Conservation (phyloP, 2,113 vertebrate species). For the Irena cyanogastra region DNA sequence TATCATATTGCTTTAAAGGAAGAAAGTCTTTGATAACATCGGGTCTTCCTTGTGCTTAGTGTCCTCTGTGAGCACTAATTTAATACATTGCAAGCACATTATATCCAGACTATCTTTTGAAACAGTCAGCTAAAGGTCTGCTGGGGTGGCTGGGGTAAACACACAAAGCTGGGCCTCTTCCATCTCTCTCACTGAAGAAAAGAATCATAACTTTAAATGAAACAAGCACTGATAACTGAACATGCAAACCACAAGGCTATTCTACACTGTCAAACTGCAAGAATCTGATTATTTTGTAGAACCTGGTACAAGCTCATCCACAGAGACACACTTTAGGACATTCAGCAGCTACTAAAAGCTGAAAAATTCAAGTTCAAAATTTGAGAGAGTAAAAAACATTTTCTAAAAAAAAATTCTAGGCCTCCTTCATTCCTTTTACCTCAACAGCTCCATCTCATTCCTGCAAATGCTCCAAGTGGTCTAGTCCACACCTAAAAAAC, state of each 20-base stretch:
- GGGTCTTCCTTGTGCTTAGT: background rate
- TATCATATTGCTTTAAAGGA: background rate
- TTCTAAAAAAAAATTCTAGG: background rate
- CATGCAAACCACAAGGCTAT: background rate
- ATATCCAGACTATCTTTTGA: background rate
- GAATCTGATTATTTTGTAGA: background rate
- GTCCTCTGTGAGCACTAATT: background rate
- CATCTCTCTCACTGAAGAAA: background rate
- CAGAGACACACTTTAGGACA: background rate
- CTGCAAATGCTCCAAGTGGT: background rate
- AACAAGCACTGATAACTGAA: background rate
- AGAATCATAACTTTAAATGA: background rate
- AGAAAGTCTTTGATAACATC: background rate
- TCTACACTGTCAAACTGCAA: background rate
- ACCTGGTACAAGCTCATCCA: background rate
- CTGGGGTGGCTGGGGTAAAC: background rate
- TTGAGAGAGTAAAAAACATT: background rate
- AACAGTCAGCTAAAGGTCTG: background rate
- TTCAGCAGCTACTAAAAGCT: background rate
- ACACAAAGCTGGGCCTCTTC: background rate
- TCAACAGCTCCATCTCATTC: background rate
- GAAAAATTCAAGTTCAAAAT: background rate
- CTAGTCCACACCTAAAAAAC: background rate
- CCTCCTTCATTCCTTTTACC: background rate
- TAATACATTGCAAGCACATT: background rate